phyloP scores from a whole-genome alignment of 2,888 invertebrate species.

The Ectemnius continuus region DNA sequence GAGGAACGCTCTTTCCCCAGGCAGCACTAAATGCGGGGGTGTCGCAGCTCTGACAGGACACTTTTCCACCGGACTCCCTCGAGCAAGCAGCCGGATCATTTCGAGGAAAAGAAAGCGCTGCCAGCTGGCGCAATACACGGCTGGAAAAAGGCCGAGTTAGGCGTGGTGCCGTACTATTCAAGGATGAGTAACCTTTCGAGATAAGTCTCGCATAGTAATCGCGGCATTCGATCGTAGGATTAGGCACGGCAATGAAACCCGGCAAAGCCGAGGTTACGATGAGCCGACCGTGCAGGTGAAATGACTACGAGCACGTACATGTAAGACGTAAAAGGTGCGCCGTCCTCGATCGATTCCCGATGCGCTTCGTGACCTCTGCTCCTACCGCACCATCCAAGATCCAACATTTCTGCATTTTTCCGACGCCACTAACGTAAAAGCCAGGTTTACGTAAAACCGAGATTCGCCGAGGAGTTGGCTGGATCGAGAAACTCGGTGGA shows the following conservation, averaged over 20 bases:
- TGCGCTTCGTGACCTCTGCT: slow-evolving; percentile 50
- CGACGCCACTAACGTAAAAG: slow-evolving; percentile 26
- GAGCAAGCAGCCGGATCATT: no score
- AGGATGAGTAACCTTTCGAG: slow-evolving; percentile 19
- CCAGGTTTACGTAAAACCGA: slow-evolving; percentile 37
- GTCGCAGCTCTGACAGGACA: slow-evolving; percentile 20
- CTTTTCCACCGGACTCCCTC: no score
- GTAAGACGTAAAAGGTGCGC: slow-evolving; percentile 43
- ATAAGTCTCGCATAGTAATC: slow-evolving; percentile 33
- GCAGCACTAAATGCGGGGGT: slow-evolving; percentile 25
- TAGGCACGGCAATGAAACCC: slow-evolving; percentile 37
- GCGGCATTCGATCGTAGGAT: slow-evolving; percentile 35
- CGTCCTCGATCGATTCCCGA: slow-evolving; percentile 56
- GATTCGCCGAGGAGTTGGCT: slow-evolving; percentile 45
- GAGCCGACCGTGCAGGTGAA: slow-evolving; percentile 44
- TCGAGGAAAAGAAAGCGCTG: no score
- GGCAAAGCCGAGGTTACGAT: slow-evolving; percentile 28
- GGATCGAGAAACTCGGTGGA: background rate
- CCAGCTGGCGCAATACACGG: no score
- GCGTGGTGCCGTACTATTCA: slow-evolving; percentile 11
- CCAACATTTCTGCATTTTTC: slow-evolving; percentile 16
- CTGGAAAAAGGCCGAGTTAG: no score
- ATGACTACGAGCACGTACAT: slow-evolving; percentile 25
- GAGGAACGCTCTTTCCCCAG: slow-evolving; percentile 33
- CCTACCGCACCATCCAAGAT: slow-evolving; percentile 22